These are phyloP conservation scores for Dinomys branickii DNA, from an alignment of 2,113 vertebrate species.

Conservation along the genomic window DNA sequence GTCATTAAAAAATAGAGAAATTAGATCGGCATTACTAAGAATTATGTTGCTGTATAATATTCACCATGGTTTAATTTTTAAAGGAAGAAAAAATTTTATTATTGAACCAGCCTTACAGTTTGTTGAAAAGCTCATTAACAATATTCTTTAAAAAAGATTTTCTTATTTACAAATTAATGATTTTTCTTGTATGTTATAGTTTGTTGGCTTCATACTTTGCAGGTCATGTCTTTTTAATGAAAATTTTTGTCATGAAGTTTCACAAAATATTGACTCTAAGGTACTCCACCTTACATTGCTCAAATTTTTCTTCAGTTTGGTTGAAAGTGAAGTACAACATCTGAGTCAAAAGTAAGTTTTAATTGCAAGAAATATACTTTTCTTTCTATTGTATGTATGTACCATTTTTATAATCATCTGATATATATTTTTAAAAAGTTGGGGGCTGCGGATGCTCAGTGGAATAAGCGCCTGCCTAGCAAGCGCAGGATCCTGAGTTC, in stretches of 20 bases:
- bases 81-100: slow-evolving; percentile 19
- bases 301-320: slow-evolving; percentile 90
- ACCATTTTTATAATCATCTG: slow-evolving; percentile 13
- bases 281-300: slow-evolving; percentile 89
- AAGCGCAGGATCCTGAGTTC: no score
- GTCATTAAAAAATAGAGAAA: neutral
- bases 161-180: neutral
- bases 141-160: slow-evolving; percentile 13
- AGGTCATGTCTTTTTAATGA: slow-evolving; percentile 87
- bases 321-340: slow-evolving; percentile 92
- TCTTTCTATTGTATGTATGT: neutral
- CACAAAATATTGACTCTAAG: slow-evolving; percentile 85
- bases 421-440: slow-evolving; percentile 5
- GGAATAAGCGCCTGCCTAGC: no score
- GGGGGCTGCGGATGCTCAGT: no score
- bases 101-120: neutral
- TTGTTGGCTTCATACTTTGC: slow-evolving; percentile 73
- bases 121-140: neutral
- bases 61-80: slow-evolving; percentile 44
- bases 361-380: neutral
- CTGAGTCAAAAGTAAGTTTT: slow-evolving; percentile 88
- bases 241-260: slow-evolving; percentile 90
- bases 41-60: neutral
- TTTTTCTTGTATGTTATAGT: slow-evolving; percentile 53
- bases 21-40: slow-evolving; percentile 30